phyloP scores from a whole-genome alignment of 1,140 invertebrate genomes.

The Tenebrio molitor region DNA sequence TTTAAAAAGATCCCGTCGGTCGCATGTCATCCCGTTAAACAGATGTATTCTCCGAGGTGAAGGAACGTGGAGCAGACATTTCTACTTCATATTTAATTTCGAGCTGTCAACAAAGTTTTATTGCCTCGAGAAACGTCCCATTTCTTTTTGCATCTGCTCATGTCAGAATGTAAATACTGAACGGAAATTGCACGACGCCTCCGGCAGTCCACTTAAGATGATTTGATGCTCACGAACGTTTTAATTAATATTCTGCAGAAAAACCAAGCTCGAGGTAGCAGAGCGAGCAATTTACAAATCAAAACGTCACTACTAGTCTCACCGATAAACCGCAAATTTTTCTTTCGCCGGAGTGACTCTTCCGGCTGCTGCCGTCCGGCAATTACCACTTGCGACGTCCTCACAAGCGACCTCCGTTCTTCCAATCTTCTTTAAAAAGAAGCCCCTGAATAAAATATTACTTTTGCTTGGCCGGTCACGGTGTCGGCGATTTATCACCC shows the following conservation, averaged over 20 bases:
- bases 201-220: constrained; percentile 52
- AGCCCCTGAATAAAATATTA: constrained; percentile 24
- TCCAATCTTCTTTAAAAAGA: constrained; percentile 11
- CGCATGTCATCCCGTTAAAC: constrained; percentile 23
- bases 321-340: background rate
- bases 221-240: constrained; percentile 43
- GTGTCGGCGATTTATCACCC: constrained; percentile 20
- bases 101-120: constrained; percentile 62
- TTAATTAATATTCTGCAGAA: constrained; percentile 38
- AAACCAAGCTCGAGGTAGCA: constrained; percentile 33
- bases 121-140: constrained; percentile 58
- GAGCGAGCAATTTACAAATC: constrained; percentile 33
- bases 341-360: background rate
- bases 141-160: constrained; percentile 59
- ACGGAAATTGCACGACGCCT: constrained; percentile 59
- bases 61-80: constrained; percentile 56
- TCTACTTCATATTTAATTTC: constrained; percentile 64
- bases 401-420: background rate
- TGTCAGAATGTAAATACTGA: constrained; percentile 56
- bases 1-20: constrained; percentile 20
- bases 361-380: background rate
- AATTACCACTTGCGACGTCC: background rate
- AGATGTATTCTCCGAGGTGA: constrained; percentile 40
- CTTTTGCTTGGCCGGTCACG: constrained; percentile 21
- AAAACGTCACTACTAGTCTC: constrained; percentile 26